These are phyloP conservation scores for Drosophila subsilvestris DNA, from an alignment of 2,888 invertebrate genomes.

Conservation along the genomic window DNA sequence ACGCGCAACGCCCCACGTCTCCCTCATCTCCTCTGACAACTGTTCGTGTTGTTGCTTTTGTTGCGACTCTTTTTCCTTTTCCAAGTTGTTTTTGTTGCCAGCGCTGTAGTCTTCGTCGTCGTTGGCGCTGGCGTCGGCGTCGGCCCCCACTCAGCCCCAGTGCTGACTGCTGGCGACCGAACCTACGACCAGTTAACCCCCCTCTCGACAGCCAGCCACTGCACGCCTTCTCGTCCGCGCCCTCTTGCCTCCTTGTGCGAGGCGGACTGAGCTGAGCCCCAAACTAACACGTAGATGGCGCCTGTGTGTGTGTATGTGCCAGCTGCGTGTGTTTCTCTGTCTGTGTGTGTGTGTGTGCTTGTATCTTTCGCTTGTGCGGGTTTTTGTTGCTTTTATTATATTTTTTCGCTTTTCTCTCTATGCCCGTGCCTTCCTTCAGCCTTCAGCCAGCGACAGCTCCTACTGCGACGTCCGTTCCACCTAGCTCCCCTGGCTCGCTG, in stretches of 20 bases:
- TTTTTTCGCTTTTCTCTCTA: conserved; percentile 77
- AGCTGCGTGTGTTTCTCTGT: conserved; percentile 12
- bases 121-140: background rate
- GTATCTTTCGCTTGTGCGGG: conserved; percentile 72
- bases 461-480: conserved; percentile 31
- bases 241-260: conserved; percentile 28
- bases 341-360: conserved; percentile 45
- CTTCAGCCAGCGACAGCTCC: conserved; percentile 34
- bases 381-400: conserved; percentile 76
- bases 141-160: background rate
- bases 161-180: conserved; percentile 45
- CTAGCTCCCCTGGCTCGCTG: conserved; percentile 10
- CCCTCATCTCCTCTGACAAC: conserved; percentile 36
- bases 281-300: conserved; percentile 64
- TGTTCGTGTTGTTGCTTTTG: conserved; percentile 31
- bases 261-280: conserved; percentile 37
- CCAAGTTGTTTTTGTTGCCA: conserved; percentile 62
- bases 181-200: conserved; percentile 72
- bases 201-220: conserved; percentile 36
- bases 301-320: conserved; percentile 30
- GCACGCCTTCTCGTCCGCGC: conserved; percentile 52
- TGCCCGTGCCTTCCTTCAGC: conserved; percentile 53
- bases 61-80: conserved; percentile 62
- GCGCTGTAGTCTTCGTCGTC: conserved; percentile 11
- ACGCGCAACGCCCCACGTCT: conserved; percentile 1